These are phyloP conservation scores for Borostomias antarcticus DNA, from an alignment of 2,797 vertebrate species.

Conservation along the genomic window DNA sequence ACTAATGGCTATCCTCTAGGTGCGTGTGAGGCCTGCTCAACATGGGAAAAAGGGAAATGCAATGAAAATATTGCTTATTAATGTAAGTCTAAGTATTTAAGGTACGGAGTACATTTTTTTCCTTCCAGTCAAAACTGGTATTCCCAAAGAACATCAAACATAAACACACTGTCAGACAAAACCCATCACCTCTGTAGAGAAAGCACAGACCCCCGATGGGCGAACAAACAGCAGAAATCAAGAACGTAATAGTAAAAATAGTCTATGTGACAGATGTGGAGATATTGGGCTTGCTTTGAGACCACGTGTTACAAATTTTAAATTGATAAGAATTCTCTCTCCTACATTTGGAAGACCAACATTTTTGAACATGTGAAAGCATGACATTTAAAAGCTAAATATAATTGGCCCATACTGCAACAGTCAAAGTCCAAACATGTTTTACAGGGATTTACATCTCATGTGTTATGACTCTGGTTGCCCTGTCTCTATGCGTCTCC, in stretches of 20 bases:
- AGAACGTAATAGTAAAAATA: too few species aligned
- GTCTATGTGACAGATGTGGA: background rate
- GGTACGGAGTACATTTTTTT: too few species aligned
- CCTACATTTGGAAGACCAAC: background rate
- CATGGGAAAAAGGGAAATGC: too few species aligned
- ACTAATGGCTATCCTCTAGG: too few species aligned
- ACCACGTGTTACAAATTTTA: too few species aligned
- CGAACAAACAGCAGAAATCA: too few species aligned
- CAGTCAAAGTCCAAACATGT: background rate
- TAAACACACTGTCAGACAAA: slow-evolving; percentile 1
- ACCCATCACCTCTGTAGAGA: background rate
- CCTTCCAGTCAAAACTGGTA: background rate
- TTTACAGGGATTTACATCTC: background rate
- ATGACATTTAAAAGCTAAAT: background rate
- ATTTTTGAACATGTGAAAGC: background rate
- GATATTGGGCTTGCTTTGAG: too few species aligned
- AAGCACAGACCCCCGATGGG: too few species aligned
- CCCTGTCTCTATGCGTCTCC: background rate
- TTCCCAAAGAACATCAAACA: background rate
- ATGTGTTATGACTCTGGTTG: background rate
- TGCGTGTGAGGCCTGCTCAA: too few species aligned
- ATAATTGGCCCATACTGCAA: too few species aligned
- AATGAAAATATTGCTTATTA: too few species aligned
- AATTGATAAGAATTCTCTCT: background rate
- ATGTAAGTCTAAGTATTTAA: too few species aligned